Base-by-base conservation (phyloP, 2,797 vertebrate species). In the Spheniscus humboldti region DNA sequence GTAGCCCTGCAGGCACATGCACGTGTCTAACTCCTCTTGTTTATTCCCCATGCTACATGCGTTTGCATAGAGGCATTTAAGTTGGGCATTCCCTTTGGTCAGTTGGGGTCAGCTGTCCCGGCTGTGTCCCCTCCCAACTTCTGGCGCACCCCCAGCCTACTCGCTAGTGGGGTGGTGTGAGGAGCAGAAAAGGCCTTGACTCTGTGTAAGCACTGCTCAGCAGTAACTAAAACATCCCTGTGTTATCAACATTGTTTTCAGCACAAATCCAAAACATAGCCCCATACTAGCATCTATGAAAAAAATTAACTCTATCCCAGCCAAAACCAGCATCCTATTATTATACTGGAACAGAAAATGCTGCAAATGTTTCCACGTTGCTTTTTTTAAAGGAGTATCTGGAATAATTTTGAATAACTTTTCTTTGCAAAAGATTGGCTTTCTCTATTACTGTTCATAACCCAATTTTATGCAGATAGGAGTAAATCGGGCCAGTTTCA, bases 151-250 rank as follows among this genome's bases (percentile, higher is more conserved):
- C 18, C 19, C 27, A 41, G 27, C 17, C 50, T 27, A 1, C 35
- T 60, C 0, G 0, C 11, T 39, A 55, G 13, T 10, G 9, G 10
- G n/a, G 50, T 28, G 17, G 24, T 2, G 35, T 18, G 20, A 79
- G 24, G 18, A 18, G 15, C 63, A 86, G 59, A 39, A 60, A 68
- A 68, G 14, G 25, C 47, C n/a, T 41, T 39, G 18, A 11, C 22
- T 17, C 6, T 0, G 15, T 24, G 13, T 10, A 69, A 69, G 12
- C 28, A 13, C 48, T 24, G 39, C 20, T 64, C 68, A 47, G 33
- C 35, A 56, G 2, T 39, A 56, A 68, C 4, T 6, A 63, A 72
- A 76, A 18, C 47, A 84, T 39, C 18, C 24, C 16, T 12, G 3
- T 23, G 13, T 33, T 52, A 72, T 25, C 33, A 75, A 68, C 15